Evolutionary conservation across 1,140 invertebrate genomes (phyloP), one percentile per base, ranked within the genome.

Genomic region (Pentalonia nigronervosa): DNA sequence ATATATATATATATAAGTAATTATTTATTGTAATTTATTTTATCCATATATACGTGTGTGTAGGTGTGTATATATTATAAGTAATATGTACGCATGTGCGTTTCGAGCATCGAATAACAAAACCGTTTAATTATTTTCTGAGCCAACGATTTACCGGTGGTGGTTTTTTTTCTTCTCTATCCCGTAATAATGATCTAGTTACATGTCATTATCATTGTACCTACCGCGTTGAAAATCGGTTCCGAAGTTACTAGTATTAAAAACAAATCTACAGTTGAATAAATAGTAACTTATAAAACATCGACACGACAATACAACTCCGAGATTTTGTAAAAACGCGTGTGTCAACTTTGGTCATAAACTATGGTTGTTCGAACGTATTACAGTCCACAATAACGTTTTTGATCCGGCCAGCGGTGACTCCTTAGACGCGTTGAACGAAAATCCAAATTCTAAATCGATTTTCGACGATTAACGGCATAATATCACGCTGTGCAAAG

Each of bases 11-110:
- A 7, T 76, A 76, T 76, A 17, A 76, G n/a, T 76, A 76, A 76
- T 76, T 76, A 76, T 76, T 76, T 76, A 76, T 76, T n/a, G n/a
- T 76, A 76, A 76, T 76, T 76, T 76, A 76, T 76, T 76, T 76
- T 17, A 76, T 17, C n/a, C 60, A 17, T 76, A n/a, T 76, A 76
- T 76, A 76, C 14, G 17, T 76, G 60, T n/a, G n/a, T n/a, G 30
- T 76, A 76, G 60, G 60, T 76, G 60, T 76, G 60, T 76, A 76
- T 17, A 76, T 76, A 53, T 53, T 53, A 53, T 53, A 53, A 20
- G 50, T 20, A 50, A 4, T 30, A 30, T 60, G n/a, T 53, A 34
- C n/a, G 30, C 17, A 30, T 76, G n/a, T n/a, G 60, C n/a, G n/a
- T n/a, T 76, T 76, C 14, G n/a, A 76, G 14, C 60, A 7, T 76